Conservation (phyloP, 2,888 invertebrate genomes). For the Philopedon plagiatum region DNA sequence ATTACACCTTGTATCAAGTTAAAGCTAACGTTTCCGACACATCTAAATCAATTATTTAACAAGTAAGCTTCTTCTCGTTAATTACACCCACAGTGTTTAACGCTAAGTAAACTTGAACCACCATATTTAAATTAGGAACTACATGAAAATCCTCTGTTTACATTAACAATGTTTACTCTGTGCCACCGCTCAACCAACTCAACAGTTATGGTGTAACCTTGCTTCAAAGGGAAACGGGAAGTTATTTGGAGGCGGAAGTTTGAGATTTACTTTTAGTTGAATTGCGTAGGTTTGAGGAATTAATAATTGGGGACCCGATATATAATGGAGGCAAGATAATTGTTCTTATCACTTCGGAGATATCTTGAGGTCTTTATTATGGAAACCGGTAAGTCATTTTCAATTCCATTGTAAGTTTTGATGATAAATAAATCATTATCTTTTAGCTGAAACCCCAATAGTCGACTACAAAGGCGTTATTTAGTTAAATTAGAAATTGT, state of each 20-base stretch:
- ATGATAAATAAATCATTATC: not conserved
- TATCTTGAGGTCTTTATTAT: not conserved
- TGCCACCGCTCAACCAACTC: not conserved
- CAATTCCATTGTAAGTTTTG: not conserved
- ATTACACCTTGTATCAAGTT: too few species aligned
- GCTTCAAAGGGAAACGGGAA: constrained; percentile 23
- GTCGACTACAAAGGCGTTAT: too few species aligned
- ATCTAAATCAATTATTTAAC: constrained; percentile 5
- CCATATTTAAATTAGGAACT: constrained; percentile 9
- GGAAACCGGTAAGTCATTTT: not conserved
- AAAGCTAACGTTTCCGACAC: not conserved
- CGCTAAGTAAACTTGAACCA: not conserved
- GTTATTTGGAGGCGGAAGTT: constrained; percentile 13
- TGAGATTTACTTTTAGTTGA: constrained; percentile 25
- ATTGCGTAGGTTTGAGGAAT: constrained; percentile 24
- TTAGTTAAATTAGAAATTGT: too few species aligned
- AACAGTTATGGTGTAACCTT: constrained; percentile 28
- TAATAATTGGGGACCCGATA: constrained; percentile 24
- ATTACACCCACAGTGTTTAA: not conserved
- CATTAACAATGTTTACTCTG: constrained; percentile 7
- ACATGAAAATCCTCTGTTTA: constrained; percentile 1
- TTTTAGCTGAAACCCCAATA: too few species aligned
- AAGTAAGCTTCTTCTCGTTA: not conserved
- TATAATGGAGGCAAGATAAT: constrained; percentile 28
- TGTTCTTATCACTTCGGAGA: constrained; percentile 11